phyloP scores from a whole-genome alignment of 2,888 invertebrate genomes.

The Argyresthia albistria region DNA sequence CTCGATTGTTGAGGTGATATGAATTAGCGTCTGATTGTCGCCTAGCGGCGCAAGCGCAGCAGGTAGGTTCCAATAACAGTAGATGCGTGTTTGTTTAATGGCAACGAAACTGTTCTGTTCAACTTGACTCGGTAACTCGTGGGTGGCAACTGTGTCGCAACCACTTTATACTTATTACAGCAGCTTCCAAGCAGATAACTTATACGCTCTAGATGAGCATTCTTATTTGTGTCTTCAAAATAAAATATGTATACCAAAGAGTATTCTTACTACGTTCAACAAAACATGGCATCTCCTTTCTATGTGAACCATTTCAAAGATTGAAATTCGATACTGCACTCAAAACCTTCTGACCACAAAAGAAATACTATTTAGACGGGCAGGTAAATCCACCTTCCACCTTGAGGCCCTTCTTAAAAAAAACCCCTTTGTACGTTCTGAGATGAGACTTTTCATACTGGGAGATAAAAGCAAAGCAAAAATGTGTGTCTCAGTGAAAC shows the following conservation, averaged over 20 bases:
- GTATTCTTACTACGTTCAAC: background rate
- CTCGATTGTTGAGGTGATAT: no score
- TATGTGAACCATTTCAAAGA: background rate
- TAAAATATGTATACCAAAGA: background rate
- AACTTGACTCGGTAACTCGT: background rate
- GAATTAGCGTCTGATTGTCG: no score
- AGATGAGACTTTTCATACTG: background rate
- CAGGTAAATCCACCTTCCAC: slow-evolving; percentile 51
- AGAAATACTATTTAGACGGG: slow-evolving; percentile 36
- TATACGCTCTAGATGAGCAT: background rate
- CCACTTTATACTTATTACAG: background rate
- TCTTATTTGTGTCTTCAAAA: background rate
- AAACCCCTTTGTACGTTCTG: slow-evolving; percentile 12
- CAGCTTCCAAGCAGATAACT: background rate
- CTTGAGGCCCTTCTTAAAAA: slow-evolving; percentile 29
- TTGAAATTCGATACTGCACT: slow-evolving; percentile 25
- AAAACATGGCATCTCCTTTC: no score
- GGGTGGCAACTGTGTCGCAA: background rate
- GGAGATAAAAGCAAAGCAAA: background rate
- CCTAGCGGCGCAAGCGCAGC: no score
- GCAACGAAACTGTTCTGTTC: background rate
- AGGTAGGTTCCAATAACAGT: no score
- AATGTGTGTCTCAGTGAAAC: slow-evolving; percentile 1
- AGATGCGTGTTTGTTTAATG: background rate
- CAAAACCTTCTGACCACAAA: slow-evolving; percentile 26